phyloP scores from a whole-genome alignment of 2,113 vertebrate species.

The Meles meles region DNA sequence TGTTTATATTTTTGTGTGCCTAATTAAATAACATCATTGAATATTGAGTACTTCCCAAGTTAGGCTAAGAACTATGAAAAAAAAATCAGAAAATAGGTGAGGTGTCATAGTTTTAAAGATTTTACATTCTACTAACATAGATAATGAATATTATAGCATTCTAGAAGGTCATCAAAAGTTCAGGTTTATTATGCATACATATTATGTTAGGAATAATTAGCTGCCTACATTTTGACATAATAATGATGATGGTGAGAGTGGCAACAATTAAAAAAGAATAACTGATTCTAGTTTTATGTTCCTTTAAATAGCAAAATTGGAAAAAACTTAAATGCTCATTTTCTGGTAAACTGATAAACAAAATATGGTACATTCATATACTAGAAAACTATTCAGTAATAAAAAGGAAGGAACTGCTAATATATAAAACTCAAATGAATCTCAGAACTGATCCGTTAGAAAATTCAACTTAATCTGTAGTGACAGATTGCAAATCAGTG shows the following conservation, averaged over 20 bases:
- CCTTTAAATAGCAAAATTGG: not conserved
- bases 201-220: not conserved
- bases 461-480: not conserved
- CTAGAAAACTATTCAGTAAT: not conserved
- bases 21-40: not conserved
- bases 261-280: not conserved
- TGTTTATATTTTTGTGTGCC: not conserved
- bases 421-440: not conserved
- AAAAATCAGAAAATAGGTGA: not conserved
- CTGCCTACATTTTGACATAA: not conserved
- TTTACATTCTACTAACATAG: not conserved
- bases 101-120: not conserved
- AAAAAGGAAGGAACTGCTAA: not conserved
- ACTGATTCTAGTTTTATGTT: not conserved
- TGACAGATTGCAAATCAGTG: not conserved
- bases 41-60: not conserved
- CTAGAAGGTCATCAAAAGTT: not conserved
- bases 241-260: not conserved
- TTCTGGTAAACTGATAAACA: not conserved
- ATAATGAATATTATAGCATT: not conserved
- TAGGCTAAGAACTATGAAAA: not conserved
- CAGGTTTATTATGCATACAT: not conserved
- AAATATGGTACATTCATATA: not conserved
- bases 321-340: not conserved
- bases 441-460: not conserved